These are phyloP conservation scores for Meloe dianella DNA, from an alignment of 2,888 invertebrate genomes.

Conservation along the genomic window DNA sequence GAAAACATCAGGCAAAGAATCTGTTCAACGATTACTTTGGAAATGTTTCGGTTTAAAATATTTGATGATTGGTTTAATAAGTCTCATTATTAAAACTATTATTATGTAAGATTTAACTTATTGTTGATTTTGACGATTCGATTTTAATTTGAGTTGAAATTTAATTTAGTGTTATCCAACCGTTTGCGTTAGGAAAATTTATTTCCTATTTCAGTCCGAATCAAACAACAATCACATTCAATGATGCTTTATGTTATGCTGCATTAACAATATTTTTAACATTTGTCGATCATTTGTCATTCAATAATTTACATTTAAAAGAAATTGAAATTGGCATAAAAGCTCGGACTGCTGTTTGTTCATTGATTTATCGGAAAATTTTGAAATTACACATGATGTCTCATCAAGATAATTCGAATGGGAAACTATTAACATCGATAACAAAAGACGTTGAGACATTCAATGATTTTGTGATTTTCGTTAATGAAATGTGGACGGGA, in stretches of 20 bases:
- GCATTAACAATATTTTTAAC: conserved; percentile 72
- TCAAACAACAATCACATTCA: conserved; percentile 38
- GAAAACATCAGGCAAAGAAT: conserved; percentile 19
- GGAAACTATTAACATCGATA: conserved; percentile 81
- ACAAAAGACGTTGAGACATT: conserved; percentile 90
- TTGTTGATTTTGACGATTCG: conserved; percentile 62
- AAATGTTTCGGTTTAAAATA: conserved; percentile 28
- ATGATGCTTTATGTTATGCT: conserved; percentile 76
- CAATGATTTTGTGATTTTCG: conserved; percentile 87
- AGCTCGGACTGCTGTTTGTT: conserved; percentile 79
- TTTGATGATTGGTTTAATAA: conserved; percentile 18
- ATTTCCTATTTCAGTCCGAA: conserved; percentile 44
- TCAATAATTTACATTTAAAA: conserved; percentile 78
- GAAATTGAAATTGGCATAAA: conserved; percentile 82
- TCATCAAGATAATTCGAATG: conserved; percentile 74
- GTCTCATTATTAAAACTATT: conserved; percentile 25
- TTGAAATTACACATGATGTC: conserved; percentile 62
- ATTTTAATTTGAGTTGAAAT: conserved; percentile 64
- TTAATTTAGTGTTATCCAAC: conserved; percentile 45
- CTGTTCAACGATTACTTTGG: conserved; percentile 21
- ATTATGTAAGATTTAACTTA: conserved; percentile 21
- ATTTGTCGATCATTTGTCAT: conserved; percentile 72
- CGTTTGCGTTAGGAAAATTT: conserved; percentile 43
- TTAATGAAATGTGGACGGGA: conserved; percentile 96
- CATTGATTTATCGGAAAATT: conserved; percentile 79